Conservation (phyloP, 2,113 vertebrate species). For the Periophthalmodon schlosseri region DNA sequence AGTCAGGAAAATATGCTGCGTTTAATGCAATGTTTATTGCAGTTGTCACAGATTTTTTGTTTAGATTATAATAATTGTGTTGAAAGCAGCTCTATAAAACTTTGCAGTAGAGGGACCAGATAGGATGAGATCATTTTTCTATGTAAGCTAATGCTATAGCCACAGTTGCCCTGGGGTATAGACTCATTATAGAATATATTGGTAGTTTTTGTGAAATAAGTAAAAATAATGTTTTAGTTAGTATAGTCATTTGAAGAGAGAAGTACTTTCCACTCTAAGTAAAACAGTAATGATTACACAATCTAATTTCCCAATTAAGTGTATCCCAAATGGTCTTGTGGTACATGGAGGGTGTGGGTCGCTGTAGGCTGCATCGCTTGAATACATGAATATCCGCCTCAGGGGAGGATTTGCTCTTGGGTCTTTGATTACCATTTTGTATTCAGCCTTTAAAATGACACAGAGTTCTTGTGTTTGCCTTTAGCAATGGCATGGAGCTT, state of each 20-base stretch:
- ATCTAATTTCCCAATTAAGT: not conserved
- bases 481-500: constrained; percentile 42
- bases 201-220: no score
- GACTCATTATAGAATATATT: no score
- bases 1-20: not conserved
- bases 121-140: no score
- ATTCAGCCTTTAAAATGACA: constrained; percentile 51
- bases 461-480: constrained; percentile 49
- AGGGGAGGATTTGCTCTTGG: constrained; percentile 51
- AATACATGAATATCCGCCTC: constrained; percentile 51
- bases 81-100: not conserved
- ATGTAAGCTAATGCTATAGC: no score
- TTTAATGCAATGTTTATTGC: not conserved
- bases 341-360: constrained; percentile 12
- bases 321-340: not conserved
- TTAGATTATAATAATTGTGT: not conserved
- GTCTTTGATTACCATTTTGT: constrained; percentile 58
- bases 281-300: constrained; percentile 8
- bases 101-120: not conserved
- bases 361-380: constrained; percentile 39
- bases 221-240: no score
- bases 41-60: not conserved
- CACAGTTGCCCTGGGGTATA: no score
- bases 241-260: not conserved
- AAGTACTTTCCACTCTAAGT: not conserved